Base-by-base conservation (phyloP, 2,113 vertebrate species). In the human region DNA sequence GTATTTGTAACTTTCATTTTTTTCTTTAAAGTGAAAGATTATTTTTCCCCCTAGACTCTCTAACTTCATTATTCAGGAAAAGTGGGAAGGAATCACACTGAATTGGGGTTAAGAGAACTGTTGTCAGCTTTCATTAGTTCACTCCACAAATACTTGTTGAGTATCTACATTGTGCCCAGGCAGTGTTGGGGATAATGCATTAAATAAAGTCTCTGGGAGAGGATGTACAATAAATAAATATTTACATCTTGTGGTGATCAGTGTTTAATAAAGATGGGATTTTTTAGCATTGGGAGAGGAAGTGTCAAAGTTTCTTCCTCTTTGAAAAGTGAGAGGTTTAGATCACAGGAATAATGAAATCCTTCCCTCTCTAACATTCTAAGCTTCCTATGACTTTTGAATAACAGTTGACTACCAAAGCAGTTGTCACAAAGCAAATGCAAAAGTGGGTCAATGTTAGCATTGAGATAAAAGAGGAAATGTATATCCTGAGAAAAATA, bases 1-100 rank as follows among this genome's bases (percentile, higher is more conserved):
- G 32, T 59, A 50, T 89, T 76, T 95, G 43, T 30, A 86, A 92
- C 64, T 93, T 50, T 27, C 8, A 27, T 87, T 90, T 96, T 96
- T 89, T 72, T 35, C 59, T 79, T 50, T 85, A 89, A 52, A 79
- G n/a, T 89, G 1, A 93, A 96, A 91, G 43, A 3, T 73, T 76
- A n/a, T 13, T 76, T 27, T 86, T 79, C 70, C 32, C 38, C 23
- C 43, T 64, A 40, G 12, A 57, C 13, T 92, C 43, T 38, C 14
- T 81, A 93, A 81, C 35, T 48, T 83, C 40, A 20, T 76, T 43
- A 57, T 96, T 83, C 8, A 57, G 43, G 78, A 72, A 72, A 78
- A 73, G 5, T 3, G 27, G 2, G 16, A 3, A 61, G 16, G 23
- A 18, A 20, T 57, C 32, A 78, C 40, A 94, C 11, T 68, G 13